Conservation (phyloP, 2,113 vertebrate genomes). For the Aepyceros melampus region DNA sequence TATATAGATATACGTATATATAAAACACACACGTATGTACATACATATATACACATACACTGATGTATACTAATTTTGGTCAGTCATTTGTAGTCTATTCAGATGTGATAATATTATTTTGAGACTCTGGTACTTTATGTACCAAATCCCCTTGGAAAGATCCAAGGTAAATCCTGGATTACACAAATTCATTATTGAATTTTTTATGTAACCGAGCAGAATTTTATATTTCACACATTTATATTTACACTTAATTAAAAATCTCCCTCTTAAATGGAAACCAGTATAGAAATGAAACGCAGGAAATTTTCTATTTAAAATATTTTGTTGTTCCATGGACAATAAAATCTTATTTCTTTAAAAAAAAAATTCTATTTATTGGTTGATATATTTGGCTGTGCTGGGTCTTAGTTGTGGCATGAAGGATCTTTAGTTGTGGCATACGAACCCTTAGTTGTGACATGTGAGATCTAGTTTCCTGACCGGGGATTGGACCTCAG, state of each 20-base stretch:
- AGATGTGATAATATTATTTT: neutral
- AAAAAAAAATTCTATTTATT: neutral
- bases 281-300: neutral
- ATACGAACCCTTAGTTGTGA: neutral
- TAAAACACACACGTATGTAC: neutral
- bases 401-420: neutral
- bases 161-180: neutral
- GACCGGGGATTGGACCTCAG: neutral
- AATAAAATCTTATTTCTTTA: neutral
- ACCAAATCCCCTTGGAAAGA: conserved; percentile 13
- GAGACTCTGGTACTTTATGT: neutral
- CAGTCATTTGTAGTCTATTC: neutral
- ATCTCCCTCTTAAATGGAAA: neutral
- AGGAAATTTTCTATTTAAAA: conserved; percentile 6
- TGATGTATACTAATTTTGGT: neutral
- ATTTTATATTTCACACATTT: conserved; percentile 8
- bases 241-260: neutral
- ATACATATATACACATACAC: neutral
- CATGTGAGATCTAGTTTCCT: neutral
- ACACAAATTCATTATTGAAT: neutral
- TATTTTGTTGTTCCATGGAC: neutral
- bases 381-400: neutral
- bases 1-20: too few species aligned
- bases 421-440: neutral
- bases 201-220: neutral